Evolutionary conservation across 2,113 vertebrate genomes (phyloP).

Genomic region (Gallinago jamesoni): DNA sequence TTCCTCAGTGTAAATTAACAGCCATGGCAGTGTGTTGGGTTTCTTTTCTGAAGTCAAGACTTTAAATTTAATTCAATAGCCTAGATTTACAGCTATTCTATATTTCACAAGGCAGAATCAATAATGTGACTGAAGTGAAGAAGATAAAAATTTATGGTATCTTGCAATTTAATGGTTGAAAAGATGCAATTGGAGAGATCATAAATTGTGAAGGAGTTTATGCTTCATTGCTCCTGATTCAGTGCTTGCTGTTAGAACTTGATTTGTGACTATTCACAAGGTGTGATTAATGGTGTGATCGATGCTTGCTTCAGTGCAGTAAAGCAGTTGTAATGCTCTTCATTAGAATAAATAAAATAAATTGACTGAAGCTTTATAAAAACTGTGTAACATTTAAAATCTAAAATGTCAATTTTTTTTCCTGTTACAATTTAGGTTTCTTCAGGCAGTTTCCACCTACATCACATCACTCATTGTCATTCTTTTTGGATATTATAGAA

Average conservation of each 20-base stretch:
- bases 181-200: conserved; percentile 99
- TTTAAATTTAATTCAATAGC: conserved; percentile 98
- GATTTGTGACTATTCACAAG: conserved; percentile 99
- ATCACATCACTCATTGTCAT: conserved; percentile 91
- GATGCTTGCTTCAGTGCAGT: conserved; percentile 93
- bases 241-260: conserved; percentile 99
- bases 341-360: conserved; percentile 99
- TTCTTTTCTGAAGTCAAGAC: conserved; percentile 94
- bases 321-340: conserved; percentile 99
- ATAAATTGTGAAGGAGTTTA: conserved; percentile 99
- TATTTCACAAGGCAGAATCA: conserved; percentile 99
- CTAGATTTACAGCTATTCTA: conserved; percentile 98
- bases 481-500: conserved; percentile 84
- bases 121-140: conserved; percentile 98
- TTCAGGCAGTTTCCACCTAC: conserved; percentile 90
- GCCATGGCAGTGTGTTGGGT: conserved; percentile 90
- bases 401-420: conserved; percentile 95
- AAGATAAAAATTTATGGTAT: conserved; percentile 99
- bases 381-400: conserved; percentile 99
- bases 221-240: conserved; percentile 99
- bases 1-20: conserved; percentile 99
- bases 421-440: conserved; percentile 90
- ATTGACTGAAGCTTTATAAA: conserved; percentile 99
- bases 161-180: conserved; percentile 99
- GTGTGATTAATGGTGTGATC: conserved; percentile 99